Conservation (phyloP, 1,140 invertebrate species). For the Manduca sexta region DNA sequence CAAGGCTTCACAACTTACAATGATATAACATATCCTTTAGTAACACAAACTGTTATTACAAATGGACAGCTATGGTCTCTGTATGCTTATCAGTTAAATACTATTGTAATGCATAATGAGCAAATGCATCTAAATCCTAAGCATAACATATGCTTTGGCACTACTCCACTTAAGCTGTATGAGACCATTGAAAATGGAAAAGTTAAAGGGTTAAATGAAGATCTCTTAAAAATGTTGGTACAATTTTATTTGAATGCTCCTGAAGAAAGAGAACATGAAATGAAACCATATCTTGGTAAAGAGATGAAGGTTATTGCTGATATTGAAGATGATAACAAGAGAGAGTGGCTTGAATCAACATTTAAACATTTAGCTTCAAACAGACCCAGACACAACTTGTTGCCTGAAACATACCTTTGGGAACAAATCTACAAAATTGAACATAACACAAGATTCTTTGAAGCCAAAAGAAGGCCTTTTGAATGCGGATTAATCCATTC, state of each 20-base stretch:
- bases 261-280: conserved; percentile 74
- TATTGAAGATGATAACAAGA: conserved; percentile 78
- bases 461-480: conserved; percentile 79
- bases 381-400: conserved; percentile 74
- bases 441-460: conserved; percentile 77
- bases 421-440: conserved; percentile 84
- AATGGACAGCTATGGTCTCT: conserved; percentile 90
- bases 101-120: conserved; percentile 78
- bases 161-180: conserved; percentile 82
- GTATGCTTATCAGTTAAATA: conserved; percentile 92
- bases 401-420: conserved; percentile 83
- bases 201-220: conserved; percentile 86
- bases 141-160: conserved; percentile 89
- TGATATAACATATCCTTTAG: conserved; percentile 91
- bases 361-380: conserved; percentile 81
- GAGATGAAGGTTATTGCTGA: conserved; percentile 77
- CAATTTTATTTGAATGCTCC: conserved; percentile 85
- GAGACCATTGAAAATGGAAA: conserved; percentile 82
- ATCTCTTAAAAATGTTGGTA: conserved; percentile 82
- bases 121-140: conserved; percentile 77
- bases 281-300: conserved; percentile 82
- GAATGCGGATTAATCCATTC: conserved; percentile 75
- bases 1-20: conserved; percentile 92
- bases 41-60: conserved; percentile 88
- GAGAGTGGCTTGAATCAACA: conserved; percentile 78